Percentiles rank a stretch among this genome's conserved stretches.
Evolutionary conservation across 1,140 invertebrate genomes (phyloP).

Genomic region (Zaprionus lachaisei): DNA sequence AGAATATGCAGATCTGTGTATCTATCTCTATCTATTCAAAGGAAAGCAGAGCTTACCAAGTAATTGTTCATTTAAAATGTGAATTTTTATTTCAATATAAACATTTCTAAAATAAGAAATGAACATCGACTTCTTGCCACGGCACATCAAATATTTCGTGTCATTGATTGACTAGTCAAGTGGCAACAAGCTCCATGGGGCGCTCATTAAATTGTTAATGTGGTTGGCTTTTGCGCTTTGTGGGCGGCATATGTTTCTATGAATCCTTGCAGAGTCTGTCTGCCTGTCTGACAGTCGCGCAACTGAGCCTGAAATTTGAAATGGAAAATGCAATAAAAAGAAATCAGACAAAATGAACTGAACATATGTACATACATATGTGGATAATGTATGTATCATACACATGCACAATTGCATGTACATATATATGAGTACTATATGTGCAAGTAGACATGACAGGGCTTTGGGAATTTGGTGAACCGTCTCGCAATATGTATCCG

Average conservation of each 20-base stretch:
- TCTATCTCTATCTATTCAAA: conserved; percentile 5
- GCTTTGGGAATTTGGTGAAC: conserved; percentile 3
- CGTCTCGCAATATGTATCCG: conserved; percentile 32
- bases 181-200: conserved; percentile 15
- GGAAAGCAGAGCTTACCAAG: neutral
- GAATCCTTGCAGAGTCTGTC: conserved; percentile 1
- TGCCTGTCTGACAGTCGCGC: conserved; percentile 1
- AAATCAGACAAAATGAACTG: neutral
- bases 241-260: conserved; percentile 9
- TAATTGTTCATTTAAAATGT: neutral
- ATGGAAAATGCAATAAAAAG: conserved; percentile 44
- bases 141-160: conserved; percentile 26
- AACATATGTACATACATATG: neutral
- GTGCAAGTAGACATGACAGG: conserved; percentile 8
- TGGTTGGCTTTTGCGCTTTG: conserved; percentile 41
- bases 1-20: neutral
- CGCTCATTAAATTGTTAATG: conserved; percentile 53
- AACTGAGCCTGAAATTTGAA: conserved; percentile 34
- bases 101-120: conserved; percentile 4
- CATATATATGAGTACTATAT: neutral
- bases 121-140: neutral
- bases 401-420: neutral
- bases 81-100: neutral
- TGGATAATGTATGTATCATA: neutral
- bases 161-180: conserved; percentile 42